Percentiles rank a stretch among this genome's conserved stretches.
Evolutionary conservation across 2,797 vertebrate species (phyloP).

Genomic region (Spea hammondii): DNA sequence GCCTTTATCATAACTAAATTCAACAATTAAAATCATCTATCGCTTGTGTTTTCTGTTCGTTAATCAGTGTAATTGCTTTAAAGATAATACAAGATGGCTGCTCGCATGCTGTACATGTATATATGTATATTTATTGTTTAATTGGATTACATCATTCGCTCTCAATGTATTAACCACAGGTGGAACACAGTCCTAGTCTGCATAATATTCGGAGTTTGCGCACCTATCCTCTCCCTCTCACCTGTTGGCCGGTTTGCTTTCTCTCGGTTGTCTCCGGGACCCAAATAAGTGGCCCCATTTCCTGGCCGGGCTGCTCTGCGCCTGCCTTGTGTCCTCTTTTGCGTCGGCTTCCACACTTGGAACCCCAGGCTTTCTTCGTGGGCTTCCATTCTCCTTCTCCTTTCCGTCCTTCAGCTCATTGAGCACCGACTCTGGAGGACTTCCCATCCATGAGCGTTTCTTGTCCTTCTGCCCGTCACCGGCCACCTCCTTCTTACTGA

Average conservation of each 20-base stretch:
- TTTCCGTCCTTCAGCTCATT: slow-evolving; percentile 75
- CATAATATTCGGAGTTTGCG: too few relatives aligned
- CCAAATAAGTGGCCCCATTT: slow-evolving; percentile 94
- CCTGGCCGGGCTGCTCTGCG: slow-evolving; percentile 62
- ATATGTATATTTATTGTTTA: too few relatives aligned
- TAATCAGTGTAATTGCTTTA: too few relatives aligned
- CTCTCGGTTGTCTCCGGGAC: slow-evolving; percentile 70
- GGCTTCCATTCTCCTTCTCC: slow-evolving; percentile 64
- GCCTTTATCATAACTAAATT: too few relatives aligned
- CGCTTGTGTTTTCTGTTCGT: too few relatives aligned
- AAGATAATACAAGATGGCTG: too few relatives aligned
- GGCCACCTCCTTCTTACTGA: slow-evolving; percentile 31
- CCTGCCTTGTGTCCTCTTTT: slow-evolving; percentile 51
- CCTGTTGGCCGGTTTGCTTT: slow-evolving; percentile 69
- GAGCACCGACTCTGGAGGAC: slow-evolving; percentile 86
- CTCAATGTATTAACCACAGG: too few relatives aligned
- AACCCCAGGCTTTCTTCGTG: slow-evolving; percentile 48
- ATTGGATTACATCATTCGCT: too few relatives aligned
- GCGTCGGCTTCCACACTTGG: slow-evolving; percentile 42
- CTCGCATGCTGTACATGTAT: too few relatives aligned
- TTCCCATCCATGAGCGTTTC: slow-evolving; percentile 91
- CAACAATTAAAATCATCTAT: too few relatives aligned
- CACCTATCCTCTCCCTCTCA: slow-evolving; percentile 50
- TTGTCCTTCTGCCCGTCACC: slow-evolving; percentile 57
- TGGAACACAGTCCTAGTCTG: too few relatives aligned